These are phyloP conservation scores for Atrina japonica DNA, from an alignment of 2,888 invertebrate genomes.

Conservation along the genomic window DNA sequence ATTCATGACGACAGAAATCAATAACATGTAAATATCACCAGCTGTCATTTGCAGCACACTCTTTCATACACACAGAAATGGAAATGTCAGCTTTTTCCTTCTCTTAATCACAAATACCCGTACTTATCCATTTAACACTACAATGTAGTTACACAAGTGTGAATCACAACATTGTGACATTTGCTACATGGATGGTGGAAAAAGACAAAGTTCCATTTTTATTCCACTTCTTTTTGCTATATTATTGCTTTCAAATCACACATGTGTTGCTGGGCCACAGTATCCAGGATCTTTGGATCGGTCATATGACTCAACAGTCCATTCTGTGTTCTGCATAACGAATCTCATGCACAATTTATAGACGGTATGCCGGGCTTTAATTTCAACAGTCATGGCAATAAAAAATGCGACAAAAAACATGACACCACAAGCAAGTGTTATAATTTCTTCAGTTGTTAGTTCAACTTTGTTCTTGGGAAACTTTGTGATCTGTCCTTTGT, in stretches of 20 bases:
- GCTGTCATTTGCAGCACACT: too few relatives aligned
- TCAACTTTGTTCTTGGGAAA: constrained; percentile 78
- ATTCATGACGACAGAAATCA: too few relatives aligned
- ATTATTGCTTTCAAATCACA: not conserved
- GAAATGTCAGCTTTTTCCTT: too few relatives aligned
- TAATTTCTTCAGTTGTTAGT: constrained; percentile 81
- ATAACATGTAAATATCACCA: too few relatives aligned
- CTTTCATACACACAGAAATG: too few relatives aligned
- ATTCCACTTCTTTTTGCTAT: too few relatives aligned
- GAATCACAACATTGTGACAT: too few relatives aligned
- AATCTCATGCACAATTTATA: constrained; percentile 81
- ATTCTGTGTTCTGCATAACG: constrained; percentile 81
- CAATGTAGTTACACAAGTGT: too few relatives aligned
- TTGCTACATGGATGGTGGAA: too few relatives aligned
- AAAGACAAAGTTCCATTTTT: too few relatives aligned
- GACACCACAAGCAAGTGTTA: constrained; percentile 82
- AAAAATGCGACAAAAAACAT: constrained; percentile 83
- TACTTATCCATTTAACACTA: too few relatives aligned
- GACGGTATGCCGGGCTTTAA: constrained; percentile 82
- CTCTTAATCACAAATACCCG: too few relatives aligned
- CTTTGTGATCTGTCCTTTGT: constrained; percentile 75
- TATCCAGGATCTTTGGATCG: constrained; percentile 68
- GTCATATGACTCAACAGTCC: constrained; percentile 82
- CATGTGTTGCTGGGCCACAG: constrained; percentile 28
- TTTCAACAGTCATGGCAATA: constrained; percentile 83